Percentiles rank a stretch among this genome's conserved stretches.
phyloP scores from a whole-genome alignment of 2,113 vertebrate species.

The Rattus rattus region DNA sequence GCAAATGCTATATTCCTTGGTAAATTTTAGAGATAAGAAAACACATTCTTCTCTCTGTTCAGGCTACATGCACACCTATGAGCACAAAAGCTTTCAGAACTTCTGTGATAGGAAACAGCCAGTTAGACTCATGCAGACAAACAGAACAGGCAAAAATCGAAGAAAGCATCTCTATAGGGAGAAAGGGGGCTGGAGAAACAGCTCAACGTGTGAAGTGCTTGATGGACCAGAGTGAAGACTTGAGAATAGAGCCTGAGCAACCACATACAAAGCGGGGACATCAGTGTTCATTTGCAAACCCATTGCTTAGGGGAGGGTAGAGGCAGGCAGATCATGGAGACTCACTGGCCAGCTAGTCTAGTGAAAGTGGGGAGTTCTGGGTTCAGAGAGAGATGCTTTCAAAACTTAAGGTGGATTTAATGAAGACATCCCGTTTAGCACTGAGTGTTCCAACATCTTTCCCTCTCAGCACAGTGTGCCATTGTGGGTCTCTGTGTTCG shows the following conservation, averaged over 20 bases:
- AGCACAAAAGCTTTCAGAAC: background rate
- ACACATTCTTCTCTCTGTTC: background rate
- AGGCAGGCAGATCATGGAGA: background rate
- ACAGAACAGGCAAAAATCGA: conserved; percentile 70
- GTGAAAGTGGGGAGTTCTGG: too few relatives aligned
- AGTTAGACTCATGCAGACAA: conserved; percentile 46
- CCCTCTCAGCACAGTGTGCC: background rate
- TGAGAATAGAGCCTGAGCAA: background rate
- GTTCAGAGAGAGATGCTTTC: background rate
- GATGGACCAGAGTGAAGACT: background rate
- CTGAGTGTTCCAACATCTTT: background rate
- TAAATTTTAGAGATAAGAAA: background rate
- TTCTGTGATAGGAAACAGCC: conserved; percentile 48
- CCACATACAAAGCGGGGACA: background rate
- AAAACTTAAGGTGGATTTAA: background rate
- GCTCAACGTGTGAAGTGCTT: background rate
- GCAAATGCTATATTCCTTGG: background rate
- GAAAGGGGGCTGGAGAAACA: too few relatives aligned
- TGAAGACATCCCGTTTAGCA: background rate
- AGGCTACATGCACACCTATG: background rate
- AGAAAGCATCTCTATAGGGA: conserved; percentile 54
- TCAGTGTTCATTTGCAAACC: background rate
- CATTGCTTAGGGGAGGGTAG: background rate
- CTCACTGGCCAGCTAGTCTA: background rate
- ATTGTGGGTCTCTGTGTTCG: background rate